These are phyloP conservation scores for Antheraea yamamai DNA, from an alignment of 2,888 invertebrate genomes.

Conservation along the genomic window DNA sequence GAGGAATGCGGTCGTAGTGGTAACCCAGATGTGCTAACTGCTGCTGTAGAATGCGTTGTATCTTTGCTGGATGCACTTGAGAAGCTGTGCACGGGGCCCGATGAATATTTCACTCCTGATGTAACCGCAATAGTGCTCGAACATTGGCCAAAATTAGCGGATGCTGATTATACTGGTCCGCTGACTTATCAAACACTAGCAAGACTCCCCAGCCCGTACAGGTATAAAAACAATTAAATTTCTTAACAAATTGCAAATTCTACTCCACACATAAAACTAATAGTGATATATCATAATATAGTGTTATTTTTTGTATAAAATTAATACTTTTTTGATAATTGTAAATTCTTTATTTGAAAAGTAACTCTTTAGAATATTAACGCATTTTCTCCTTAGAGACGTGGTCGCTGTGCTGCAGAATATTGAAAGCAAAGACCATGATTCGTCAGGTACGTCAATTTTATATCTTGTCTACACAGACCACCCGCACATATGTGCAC, in stretches of 20 bases:
- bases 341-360: background rate
- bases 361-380: slow-evolving; percentile 3
- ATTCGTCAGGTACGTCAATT: slow-evolving; percentile 67
- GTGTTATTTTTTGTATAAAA: too few species aligned
- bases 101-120: slow-evolving; percentile 58
- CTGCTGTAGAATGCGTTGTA: slow-evolving; percentile 91
- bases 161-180: slow-evolving; percentile 92
- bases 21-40: slow-evolving; percentile 88
- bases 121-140: slow-evolving; percentile 79
- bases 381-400: slow-evolving; percentile 74
- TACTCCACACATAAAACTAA: background rate
- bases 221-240: slow-evolving; percentile 62
- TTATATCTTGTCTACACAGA: background rate
- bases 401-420: slow-evolving; percentile 87
- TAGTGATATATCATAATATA: background rate
- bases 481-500: too few species aligned
- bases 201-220: slow-evolving; percentile 90
- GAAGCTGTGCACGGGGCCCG: slow-evolving; percentile 89
- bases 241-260: background rate
- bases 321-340: too few species aligned
- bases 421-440: slow-evolving; percentile 83
- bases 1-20: slow-evolving; percentile 94
- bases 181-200: slow-evolving; percentile 93
- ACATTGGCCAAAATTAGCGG: slow-evolving; percentile 85
- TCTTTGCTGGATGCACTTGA: slow-evolving; percentile 92